Percentiles rank a stretch among this genome's conserved stretches.
Evolutionary conservation across 2,797 vertebrate species (phyloP).

Genomic region (Varecia variegata): DNA sequence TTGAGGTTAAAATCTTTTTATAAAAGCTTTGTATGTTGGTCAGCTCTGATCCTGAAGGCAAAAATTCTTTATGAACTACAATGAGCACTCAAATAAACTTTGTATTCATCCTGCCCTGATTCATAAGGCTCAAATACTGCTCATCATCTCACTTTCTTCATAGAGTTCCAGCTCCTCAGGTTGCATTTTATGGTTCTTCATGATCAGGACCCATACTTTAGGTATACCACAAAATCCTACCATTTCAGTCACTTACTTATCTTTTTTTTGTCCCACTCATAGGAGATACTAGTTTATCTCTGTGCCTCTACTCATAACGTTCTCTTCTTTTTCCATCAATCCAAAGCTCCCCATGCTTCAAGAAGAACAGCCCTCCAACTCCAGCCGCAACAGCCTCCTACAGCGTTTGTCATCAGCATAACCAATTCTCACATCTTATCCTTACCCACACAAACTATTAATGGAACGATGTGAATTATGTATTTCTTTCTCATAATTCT

Average conservation of each 20-base stretch:
- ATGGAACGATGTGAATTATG: neutral
- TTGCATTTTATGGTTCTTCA: neutral
- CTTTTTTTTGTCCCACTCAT: neutral
- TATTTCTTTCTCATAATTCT: constrained; percentile 52
- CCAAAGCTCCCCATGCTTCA: neutral
- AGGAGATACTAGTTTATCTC: neutral
- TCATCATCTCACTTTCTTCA: neutral
- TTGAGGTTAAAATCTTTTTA: neutral
- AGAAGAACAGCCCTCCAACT: neutral
- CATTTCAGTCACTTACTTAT: neutral
- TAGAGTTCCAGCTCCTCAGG: neutral
- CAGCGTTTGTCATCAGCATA: neutral
- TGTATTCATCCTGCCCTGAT: neutral
- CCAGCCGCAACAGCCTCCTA: neutral
- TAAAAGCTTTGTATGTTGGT: neutral
- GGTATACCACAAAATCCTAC: neutral
- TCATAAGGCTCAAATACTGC: neutral
- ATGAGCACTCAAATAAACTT: neutral
- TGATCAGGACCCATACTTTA: neutral
- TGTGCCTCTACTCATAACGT: neutral
- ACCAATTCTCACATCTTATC: neutral
- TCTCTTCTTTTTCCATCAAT: neutral
- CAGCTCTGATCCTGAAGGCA: constrained; percentile 1
- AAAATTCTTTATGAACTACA: neutral
- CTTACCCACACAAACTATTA: neutral